Evolutionary conservation across 2,113 vertebrate species (phyloP), one percentile per base, ranked within the genome.

Genomic region (Ursus arctos): DNA sequence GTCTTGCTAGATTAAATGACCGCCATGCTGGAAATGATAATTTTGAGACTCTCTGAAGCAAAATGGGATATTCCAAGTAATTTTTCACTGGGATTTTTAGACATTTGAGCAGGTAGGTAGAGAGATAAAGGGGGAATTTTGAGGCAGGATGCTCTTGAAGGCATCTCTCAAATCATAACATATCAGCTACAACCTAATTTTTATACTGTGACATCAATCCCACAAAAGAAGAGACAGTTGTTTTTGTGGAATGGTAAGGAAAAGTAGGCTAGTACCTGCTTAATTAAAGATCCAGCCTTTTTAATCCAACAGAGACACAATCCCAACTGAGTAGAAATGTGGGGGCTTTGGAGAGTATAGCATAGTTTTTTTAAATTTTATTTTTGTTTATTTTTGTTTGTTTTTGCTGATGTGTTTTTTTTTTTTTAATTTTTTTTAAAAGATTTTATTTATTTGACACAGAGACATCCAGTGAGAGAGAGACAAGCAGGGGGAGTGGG

Each of bases 241-340:
- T 95, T 89, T 90, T 57, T 26, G 22, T n/a, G 22, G 22, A 87
- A 82, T 63, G 43, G 76, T 67, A 96, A 93, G 67, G 24, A 94
- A 74, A 91, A 87, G 28, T 49, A 92, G 11, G 26, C 63, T 88
- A 86, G 40, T 86, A 65, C 6, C 53, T 87, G 57, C 59, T 97
- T 96, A 91, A 96, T 97, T 95, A 94, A 95, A 90, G 63, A 92
- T 49, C 0, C 40, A 79, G 8, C 90, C 15, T 15, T 93, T 93
- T 92, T 65, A 49, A 80, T 74, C 15, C 83, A 93, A 47, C 26
- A 67, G 36, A 94, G 83, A 74, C 61, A 19, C 33, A 47, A 93
- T 88, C 10, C 53, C 59, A 97, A 22, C 18, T 90, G 59, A 80
- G 55, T 1, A 43, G 22, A 96, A 93, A 93, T 36, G 6, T 53